phyloP scores from a whole-genome alignment of 92 coral and sea anemone species.

The Anthopleura xanthogrammica region DNA sequence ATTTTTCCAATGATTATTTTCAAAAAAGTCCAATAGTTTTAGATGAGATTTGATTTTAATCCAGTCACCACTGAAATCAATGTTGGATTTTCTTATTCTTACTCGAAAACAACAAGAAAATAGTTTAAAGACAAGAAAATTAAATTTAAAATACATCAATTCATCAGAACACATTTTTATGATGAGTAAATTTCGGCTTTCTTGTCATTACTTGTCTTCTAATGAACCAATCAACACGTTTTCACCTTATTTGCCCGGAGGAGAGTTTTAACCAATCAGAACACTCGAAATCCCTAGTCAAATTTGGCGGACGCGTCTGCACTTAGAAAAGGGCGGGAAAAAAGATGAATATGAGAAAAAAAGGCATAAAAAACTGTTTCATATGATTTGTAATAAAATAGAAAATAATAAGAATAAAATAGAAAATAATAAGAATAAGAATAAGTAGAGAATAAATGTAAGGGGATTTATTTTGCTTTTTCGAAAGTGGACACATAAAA shows the following conservation, averaged over 20 bases:
- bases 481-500: too few relatives aligned
- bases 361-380: too few relatives aligned
- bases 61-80: too few relatives aligned
- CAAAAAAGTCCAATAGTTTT: too few relatives aligned
- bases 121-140: neutral
- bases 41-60: too few relatives aligned
- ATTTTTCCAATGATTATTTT: too few relatives aligned
- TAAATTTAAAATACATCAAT: neutral
- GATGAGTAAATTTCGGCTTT: neutral
- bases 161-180: neutral
- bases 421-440: too few relatives aligned
- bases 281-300: neutral
- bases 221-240: constrained; percentile 3
- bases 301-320: constrained; percentile 13
- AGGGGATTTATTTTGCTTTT: too few relatives aligned
- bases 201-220: neutral
- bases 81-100: neutral
- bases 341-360: neutral
- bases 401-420: too few relatives aligned
- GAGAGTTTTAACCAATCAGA: constrained; percentile 5
- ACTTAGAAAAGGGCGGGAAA: constrained; percentile 18
- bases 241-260: neutral
- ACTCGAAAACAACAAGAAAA: neutral
- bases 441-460: too few relatives aligned
- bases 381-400: too few relatives aligned